A percentile compares a stretch with the other conserved stretches of the same genome.
phyloP scores from a whole-genome alignment of 2,113 vertebrate genomes.

The Tiliqua scincoides region DNA sequence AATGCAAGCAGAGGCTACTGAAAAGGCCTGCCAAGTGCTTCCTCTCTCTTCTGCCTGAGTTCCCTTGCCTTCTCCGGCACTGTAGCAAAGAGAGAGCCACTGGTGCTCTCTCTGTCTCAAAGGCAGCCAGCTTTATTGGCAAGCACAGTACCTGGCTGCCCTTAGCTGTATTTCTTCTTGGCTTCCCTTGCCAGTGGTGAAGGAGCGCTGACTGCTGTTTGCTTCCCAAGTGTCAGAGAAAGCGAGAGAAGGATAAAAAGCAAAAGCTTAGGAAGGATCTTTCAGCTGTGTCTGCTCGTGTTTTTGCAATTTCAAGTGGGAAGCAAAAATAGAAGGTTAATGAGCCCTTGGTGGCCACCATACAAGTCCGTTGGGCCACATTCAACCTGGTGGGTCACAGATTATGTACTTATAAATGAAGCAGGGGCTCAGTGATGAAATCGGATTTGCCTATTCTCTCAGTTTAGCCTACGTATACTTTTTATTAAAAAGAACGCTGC shows the following conservation, averaged over 20 bases:
- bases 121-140: background rate
- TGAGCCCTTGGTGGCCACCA: background rate
- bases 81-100: no score
- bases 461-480: background rate
- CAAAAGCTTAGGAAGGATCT: background rate
- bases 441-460: background rate
- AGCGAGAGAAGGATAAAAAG: background rate
- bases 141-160: background rate
- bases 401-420: background rate
- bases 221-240: background rate
- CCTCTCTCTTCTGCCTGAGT: background rate
- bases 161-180: background rate
- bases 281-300: background rate
- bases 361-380: background rate
- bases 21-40: background rate
- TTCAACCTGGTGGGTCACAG: background rate
- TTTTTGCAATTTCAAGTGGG: no score
- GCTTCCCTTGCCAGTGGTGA: background rate
- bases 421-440: background rate
- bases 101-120: background rate
- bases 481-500: background rate
- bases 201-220: background rate
- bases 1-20: background rate
- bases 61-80: background rate
- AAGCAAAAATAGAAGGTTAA: background rate